Conservation (phyloP, 2,113 vertebrate species). For the Oreochromis aureus region DNA sequence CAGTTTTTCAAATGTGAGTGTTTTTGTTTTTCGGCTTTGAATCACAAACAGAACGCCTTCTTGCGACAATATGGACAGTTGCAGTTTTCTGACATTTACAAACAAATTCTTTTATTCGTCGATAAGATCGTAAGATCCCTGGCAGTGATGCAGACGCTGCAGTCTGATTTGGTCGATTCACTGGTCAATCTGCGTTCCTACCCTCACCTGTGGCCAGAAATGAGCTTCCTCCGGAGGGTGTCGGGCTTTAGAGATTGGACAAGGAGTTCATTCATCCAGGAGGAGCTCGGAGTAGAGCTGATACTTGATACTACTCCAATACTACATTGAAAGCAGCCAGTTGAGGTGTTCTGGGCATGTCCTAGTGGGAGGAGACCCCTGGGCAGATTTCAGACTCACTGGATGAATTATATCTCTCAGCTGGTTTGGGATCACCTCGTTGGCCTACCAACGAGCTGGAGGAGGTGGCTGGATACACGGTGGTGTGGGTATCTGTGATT, state of each 20-base stretch:
- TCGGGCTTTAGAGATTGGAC: not conserved
- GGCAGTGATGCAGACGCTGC: not conserved
- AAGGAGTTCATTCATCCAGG: not conserved
- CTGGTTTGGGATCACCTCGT: not conserved
- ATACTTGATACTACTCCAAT: not conserved
- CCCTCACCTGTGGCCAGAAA: not conserved
- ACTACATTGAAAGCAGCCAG: not conserved
- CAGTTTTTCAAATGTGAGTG: not conserved
- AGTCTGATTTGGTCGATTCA: not conserved
- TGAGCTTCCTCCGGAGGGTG: not conserved
- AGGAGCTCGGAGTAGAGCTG: not conserved
- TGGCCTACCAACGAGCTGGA: not conserved
- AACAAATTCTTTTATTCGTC: not conserved
- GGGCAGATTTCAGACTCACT: not conserved
- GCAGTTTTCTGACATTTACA: not conserved
- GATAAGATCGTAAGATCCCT: not conserved
- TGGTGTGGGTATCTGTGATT: not conserved
- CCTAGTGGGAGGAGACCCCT: not conserved
- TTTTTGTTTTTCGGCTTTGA: not conserved
- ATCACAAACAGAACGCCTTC: not conserved
- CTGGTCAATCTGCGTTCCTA: not conserved
- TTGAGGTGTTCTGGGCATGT: not conserved
- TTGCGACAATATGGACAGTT: not conserved
- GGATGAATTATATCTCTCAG: not conserved
- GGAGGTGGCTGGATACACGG: not conserved